These are phyloP conservation scores for Lasioglossum zephyrum DNA, from an alignment of 2,888 invertebrate genomes.

Conservation along the genomic window DNA sequence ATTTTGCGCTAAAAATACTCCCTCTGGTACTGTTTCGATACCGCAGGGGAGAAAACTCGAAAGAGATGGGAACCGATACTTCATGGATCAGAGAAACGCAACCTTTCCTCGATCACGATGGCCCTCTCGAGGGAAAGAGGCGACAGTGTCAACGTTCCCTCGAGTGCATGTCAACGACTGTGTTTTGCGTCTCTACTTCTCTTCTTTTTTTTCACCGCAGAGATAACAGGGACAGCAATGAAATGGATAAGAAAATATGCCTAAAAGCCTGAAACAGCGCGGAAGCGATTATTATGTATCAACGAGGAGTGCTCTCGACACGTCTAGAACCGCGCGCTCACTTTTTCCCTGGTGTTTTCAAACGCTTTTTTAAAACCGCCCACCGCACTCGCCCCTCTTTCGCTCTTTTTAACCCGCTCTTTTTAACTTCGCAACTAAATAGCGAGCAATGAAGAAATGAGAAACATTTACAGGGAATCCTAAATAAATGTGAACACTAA, in stretches of 20 bases:
- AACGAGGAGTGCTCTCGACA: slow-evolving; percentile 2
- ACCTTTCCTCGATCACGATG: slow-evolving; percentile 35
- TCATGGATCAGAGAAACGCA: slow-evolving; percentile 23
- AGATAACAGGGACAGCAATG: slow-evolving; percentile 18
- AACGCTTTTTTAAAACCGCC: slow-evolving; percentile 9
- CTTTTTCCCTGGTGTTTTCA: background rate
- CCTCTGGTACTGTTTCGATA: background rate
- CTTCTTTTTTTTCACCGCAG: background rate
- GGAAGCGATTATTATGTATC: slow-evolving; percentile 35
- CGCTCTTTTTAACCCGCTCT: background rate
- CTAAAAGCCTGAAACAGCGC: slow-evolving; percentile 19
- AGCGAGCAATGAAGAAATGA: slow-evolving; percentile 8
- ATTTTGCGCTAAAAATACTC: background rate
- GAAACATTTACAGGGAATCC: background rate
- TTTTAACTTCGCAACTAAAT: background rate
- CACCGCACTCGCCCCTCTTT: background rate
- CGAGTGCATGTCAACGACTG: slow-evolving; percentile 50
- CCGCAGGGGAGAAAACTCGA: background rate
- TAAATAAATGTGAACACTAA: background rate
- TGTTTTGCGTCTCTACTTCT: slow-evolving; percentile 13
- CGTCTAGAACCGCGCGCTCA: background rate
- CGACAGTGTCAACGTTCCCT: slow-evolving; percentile 53
- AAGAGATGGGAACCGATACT: slow-evolving; percentile 23
- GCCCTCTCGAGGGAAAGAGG: slow-evolving; percentile 44
- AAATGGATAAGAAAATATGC: slow-evolving; percentile 46